These are phyloP conservation scores for Nymphicus hollandicus DNA, from an alignment of 2,113 vertebrate genomes.

Conservation along the genomic window DNA sequence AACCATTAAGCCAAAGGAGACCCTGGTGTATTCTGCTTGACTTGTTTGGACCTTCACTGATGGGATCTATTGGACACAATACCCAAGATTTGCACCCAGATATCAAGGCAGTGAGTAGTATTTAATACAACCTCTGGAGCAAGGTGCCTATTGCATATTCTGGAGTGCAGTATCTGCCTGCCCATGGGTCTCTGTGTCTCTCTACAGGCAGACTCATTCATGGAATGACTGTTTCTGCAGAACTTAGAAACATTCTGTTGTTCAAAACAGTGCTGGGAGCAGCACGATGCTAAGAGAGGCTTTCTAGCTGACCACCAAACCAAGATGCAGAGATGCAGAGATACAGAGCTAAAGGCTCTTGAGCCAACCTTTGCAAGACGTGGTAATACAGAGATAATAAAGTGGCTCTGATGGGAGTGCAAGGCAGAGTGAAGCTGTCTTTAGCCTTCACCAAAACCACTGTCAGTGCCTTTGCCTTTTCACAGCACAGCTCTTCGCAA, in stretches of 20 bases:
- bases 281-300: neutral
- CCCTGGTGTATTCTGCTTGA: neutral
- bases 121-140: neutral
- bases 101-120: neutral
- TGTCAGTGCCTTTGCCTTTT: slow-evolving; percentile 63
- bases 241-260: neutral
- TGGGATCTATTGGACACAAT: rapidly evolving
- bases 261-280: neutral
- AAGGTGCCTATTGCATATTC: neutral
- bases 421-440: slow-evolving; percentile 54
- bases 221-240: neutral
- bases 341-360: slow-evolving; percentile 16
- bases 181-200: neutral
- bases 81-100: neutral
- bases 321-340: neutral
- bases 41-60: neutral
- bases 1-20: neutral
- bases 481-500: slow-evolving; percentile 45
- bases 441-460: slow-evolving; percentile 62
- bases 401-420: slow-evolving; percentile 39
- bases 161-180: rapidly evolving
- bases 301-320: neutral
- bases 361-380: slow-evolving; percentile 25
- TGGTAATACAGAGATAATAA: neutral
- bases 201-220: neutral